Base-by-base conservation (phyloP, 1,140 invertebrate species). In the Dysdera silvatica region DNA sequence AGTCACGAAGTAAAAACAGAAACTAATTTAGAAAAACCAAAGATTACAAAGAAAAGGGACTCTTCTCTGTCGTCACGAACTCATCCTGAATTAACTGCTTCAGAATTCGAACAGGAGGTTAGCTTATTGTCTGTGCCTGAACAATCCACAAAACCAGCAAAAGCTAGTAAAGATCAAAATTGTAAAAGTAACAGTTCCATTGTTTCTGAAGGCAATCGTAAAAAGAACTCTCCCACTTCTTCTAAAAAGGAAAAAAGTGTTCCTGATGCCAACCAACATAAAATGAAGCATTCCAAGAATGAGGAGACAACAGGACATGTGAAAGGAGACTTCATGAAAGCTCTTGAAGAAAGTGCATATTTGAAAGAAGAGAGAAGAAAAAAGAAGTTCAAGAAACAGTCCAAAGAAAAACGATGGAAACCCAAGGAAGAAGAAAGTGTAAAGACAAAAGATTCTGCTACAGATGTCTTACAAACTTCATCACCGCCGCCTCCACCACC, bases 301-400 rank as follows among this genome's bases (percentile, higher is more conserved):
- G 29, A 59, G 6, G 51, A 63, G 20, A 31, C 55, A 40, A 26
- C 16, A 18, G 5, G 24, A 29, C 47, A 31, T 68, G 31, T 33
- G 28, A 56, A 18, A 26, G 73, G 2, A 61, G 35, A 72, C 18
- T 28, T 16, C n/a, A 49, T 7, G 31, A 63, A 56, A 40, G 33
- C 55, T 51, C 32, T 32, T 40, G 61, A 63, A 40, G 18, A 61
- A 6, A 41, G 43, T 41, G 31, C 8, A 20, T 63, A 52, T 29
- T 61, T 52, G 14, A 69, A 70, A 57, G 65, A 69, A 51, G 66
- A 69, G 40, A 70, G 60, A 54, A 58, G 55, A 35, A 67, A 58
- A 32, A 74, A 5, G 74, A 73, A 14, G 75, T 78, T 32, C 69
- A 73, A 10, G 86, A 88, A 70, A 76, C 71, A 57, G 68, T 68